These are phyloP conservation scores for Dipodomys ordii DNA, from an alignment of 2,113 vertebrate species.

Conservation along the genomic window DNA sequence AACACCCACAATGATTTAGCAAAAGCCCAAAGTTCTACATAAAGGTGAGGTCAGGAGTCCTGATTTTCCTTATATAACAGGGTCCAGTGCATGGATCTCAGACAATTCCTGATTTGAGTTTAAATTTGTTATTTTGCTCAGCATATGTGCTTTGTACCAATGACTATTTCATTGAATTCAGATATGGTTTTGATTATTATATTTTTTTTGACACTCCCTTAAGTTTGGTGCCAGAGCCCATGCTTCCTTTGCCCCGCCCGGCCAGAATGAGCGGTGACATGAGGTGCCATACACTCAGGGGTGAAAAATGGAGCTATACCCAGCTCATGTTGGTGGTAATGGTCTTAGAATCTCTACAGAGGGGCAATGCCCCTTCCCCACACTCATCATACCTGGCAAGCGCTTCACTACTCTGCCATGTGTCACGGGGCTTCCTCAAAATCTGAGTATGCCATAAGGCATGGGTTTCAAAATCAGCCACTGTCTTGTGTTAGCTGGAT, in stretches of 20 bases:
- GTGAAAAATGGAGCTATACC: background rate
- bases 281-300: no score
- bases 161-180: background rate
- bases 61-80: background rate
- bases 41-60: background rate
- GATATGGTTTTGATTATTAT: background rate
- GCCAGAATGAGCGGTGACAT: no score
- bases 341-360: background rate
- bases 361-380: background rate
- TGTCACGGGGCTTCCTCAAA: background rate
- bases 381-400: background rate
- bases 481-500: background rate
- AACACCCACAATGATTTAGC: background rate
- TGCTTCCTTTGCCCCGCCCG: background rate
- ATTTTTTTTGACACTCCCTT: background rate
- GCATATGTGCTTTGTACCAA: background rate
- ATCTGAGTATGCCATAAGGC: background rate
- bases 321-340: background rate
- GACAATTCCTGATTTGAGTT: background rate
- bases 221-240: background rate
- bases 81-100: background rate
- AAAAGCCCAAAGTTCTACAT: conserved; percentile 17
- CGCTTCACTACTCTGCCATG: background rate
- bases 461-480: background rate
- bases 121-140: background rate